Evolutionary conservation across 2,797 vertebrate species (phyloP), one percentile per base, ranked within the genome.

Genomic region (Crypturellus tataupa): DNA sequence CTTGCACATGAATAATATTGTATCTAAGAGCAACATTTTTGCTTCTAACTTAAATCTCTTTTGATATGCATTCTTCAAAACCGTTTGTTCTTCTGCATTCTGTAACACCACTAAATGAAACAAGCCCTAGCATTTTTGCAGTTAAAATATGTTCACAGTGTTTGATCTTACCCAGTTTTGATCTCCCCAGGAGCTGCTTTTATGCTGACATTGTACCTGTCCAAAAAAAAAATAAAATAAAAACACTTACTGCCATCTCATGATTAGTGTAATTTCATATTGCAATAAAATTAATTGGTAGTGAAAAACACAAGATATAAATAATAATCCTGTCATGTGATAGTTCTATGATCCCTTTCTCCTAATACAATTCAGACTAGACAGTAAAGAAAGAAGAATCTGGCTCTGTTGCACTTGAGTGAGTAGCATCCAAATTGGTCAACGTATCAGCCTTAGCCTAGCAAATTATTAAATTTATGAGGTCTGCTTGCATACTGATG

Each of bases 161-260:
- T 97, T 94, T 97, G 95, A 97, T 96, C 59, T 35, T 29, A 85
- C 53, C 73, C 25, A 84, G 64, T 81, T 96, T 95, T 94, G 91
- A 97, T 95, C 53, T 44, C 59, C 31, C 67, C 73, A 37, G 72
- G 5, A 89, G 53, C 62, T 72, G 82, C 53, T 96, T 96, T 95
- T 92, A 94, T 87, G 64, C 87, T 27, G 91, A 94, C 75, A 46
- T 27, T 88, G 67, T 90, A 79, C 62, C 6, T 84, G 87, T 83
- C 78, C 58, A 65, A 87, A 85, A 94, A 62, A 95, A 42, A 49
- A 46, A 49, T 40, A 80, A 84, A 96, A 93, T 35, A 81, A 85
- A 96, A 92, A 46, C 4, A 27, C 69, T 87, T 73, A 85, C 67
- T 63, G 21, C 63, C 84, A 62, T 69, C 81, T 92, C 72, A 59